phyloP scores from a whole-genome alignment of 2,888 invertebrate species.

The Ferrisia virgata region DNA sequence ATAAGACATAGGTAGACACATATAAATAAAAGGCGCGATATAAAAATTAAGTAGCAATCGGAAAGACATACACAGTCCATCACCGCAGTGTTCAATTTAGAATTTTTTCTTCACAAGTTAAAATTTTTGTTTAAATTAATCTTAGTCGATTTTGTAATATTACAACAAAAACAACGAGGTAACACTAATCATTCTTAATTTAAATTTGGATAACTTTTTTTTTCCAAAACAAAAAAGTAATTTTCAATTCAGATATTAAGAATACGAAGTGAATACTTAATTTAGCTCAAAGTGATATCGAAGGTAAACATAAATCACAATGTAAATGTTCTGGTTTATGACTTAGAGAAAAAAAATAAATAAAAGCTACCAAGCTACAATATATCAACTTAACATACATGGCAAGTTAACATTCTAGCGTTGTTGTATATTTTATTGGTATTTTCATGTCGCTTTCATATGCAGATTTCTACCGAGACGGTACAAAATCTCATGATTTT shows the following conservation, averaged over 20 bases:
- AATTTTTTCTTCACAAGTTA: neutral
- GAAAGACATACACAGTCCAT: conserved; percentile 12
- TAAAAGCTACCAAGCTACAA: neutral
- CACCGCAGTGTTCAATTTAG: neutral
- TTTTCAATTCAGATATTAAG: neutral
- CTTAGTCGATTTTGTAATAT: neutral
- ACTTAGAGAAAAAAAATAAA: neutral
- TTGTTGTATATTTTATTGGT: neutral
- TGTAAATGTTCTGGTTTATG: conserved; percentile 1
- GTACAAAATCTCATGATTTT: neutral
- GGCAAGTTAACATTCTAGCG: neutral
- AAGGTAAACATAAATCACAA: conserved; percentile 32
- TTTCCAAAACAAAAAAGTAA: neutral
- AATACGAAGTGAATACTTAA: conserved; percentile 5
- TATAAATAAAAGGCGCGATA: neutral
- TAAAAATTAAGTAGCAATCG: conserved; percentile 19
- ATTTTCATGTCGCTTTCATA: neutral
- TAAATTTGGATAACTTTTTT: neutral
- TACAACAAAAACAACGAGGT: neutral
- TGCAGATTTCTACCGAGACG: neutral
- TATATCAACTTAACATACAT: neutral
- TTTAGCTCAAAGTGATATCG: conserved; percentile 3
- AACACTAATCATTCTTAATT: neutral
- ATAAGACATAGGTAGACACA: neutral
- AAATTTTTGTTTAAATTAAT: neutral